Conservation (phyloP, 2,113 vertebrate species). For the Oreochromis niloticus region DNA sequence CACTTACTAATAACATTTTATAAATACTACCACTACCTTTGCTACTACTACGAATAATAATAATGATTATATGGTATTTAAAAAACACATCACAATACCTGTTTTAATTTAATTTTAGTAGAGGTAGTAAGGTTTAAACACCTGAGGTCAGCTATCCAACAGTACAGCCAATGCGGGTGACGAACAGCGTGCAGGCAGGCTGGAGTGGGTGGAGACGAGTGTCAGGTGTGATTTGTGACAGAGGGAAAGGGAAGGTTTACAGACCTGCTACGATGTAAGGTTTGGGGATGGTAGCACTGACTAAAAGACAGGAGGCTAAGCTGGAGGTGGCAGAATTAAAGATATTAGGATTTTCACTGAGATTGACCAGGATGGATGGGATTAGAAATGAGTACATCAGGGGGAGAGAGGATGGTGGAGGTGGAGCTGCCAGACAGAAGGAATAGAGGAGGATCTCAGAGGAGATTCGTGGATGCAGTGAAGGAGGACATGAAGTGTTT, state of each 20-base stretch:
- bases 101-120: neutral
- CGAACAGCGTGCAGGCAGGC: neutral
- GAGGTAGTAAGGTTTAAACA: neutral
- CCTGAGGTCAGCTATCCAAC: rapidly evolving
- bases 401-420: neutral
- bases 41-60: neutral
- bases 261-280: rapidly evolving
- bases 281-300: neutral
- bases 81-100: neutral
- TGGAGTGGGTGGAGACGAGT: neutral
- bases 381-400: neutral
- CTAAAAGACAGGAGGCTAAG: neutral
- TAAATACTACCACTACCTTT: neutral
- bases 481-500: neutral
- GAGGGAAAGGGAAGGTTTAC: neutral
- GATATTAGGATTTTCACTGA: neutral
- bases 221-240: neutral
- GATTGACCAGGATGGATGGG: neutral
- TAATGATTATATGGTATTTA: neutral
- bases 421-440: neutral
- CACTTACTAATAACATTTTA: neutral
- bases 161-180: neutral
- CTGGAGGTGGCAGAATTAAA: rapidly evolving
- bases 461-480: neutral
- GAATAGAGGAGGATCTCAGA: neutral